Evolutionary conservation across 1,140 invertebrate species (phyloP).

Genomic region (Potamilus streckersoni): DNA sequence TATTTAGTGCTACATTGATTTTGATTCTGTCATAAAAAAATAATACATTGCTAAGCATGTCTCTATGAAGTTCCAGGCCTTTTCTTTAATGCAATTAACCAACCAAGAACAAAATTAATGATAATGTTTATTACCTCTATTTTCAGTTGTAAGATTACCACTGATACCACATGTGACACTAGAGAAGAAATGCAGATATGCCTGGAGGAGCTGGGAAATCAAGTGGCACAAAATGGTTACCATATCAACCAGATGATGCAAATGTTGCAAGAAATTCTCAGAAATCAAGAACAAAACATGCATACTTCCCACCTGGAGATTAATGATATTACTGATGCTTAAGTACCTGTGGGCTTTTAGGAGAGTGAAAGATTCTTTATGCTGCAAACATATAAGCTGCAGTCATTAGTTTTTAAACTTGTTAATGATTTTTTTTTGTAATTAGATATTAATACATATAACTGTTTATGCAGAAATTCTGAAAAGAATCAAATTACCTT

Average conservation of each 20-base stretch:
- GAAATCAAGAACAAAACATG: conserved; percentile 3
- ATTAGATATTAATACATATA: no score
- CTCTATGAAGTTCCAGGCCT: neutral
- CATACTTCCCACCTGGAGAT: neutral
- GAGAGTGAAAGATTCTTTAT: no score
- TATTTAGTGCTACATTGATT: no score
- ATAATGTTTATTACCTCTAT: neutral
- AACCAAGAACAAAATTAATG: neutral
- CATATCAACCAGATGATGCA: conserved; percentile 32
- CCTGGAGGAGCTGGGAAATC: conserved; percentile 32
- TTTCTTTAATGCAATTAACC: neutral
- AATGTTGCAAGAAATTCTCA: conserved; percentile 23
- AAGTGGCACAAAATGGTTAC: conserved; percentile 16
- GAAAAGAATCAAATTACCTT: no score
- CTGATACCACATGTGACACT: neutral
- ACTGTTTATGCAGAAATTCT: no score
- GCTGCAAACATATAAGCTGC: no score
- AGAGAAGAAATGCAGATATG: conserved; percentile 13
- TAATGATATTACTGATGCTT: neutral
- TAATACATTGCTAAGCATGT: neutral
- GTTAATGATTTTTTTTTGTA: no score
- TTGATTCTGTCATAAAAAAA: neutral
- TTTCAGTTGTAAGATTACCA: conserved; percentile 1
- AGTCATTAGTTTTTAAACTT: no score
- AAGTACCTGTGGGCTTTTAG: neutral